phyloP scores from a whole-genome alignment of 2,113 vertebrate genomes.

The Nothoprocta perdicaria region DNA sequence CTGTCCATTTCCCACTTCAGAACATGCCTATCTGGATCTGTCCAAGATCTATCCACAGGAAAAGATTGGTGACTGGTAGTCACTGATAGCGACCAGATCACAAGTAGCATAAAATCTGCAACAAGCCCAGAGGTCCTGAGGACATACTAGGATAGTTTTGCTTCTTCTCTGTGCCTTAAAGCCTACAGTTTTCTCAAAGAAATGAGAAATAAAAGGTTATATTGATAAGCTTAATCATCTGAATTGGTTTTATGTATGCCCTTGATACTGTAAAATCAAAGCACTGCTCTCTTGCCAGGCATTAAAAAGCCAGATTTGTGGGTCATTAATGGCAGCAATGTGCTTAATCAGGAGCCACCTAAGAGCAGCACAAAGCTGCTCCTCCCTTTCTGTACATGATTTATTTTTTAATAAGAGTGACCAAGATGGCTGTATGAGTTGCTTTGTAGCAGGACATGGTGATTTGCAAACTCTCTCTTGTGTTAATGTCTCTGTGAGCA shows the following conservation, averaged over 20 bases:
- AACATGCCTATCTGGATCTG: not conserved
- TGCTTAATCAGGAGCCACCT: not conserved
- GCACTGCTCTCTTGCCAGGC: not conserved
- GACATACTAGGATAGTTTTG: not conserved
- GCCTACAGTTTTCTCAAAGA: not conserved
- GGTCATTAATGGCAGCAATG: not conserved
- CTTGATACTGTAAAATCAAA: conserved; percentile 11
- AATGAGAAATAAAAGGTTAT: conserved; percentile 19
- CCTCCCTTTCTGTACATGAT: not conserved
- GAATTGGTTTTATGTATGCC: not conserved
- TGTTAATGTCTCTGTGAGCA: not conserved
- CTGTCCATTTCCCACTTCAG: not conserved
- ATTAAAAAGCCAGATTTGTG: not conserved
- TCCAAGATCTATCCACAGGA: not conserved
- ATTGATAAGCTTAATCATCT: conserved; percentile 18
- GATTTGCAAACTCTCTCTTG: not conserved
- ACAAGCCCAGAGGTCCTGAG: not conserved
- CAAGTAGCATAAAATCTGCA: not conserved
- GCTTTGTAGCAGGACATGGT: not conserved
- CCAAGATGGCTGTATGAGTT: not conserved
- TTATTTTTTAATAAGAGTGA: conserved; percentile 24
- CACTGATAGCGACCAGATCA: not conserved
- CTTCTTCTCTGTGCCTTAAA: not conserved
- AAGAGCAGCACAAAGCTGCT: not conserved
- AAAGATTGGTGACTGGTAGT: not conserved